phyloP scores from a whole-genome alignment of 2,113 vertebrate species.

The Odocoileus hemionus region DNA sequence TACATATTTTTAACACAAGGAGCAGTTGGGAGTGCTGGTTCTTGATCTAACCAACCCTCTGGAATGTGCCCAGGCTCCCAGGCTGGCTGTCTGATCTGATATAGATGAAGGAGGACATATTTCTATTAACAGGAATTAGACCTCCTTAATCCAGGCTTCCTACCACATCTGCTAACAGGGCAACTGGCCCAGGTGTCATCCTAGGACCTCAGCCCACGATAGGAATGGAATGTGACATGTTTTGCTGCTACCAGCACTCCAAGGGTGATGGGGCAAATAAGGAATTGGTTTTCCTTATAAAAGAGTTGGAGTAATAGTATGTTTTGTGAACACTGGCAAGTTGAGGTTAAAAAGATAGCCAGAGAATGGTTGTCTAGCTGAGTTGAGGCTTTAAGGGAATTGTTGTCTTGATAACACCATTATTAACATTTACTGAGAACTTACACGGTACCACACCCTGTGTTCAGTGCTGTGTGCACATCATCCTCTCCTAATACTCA shows the following conservation, averaged over 20 bases:
- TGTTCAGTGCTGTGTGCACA: not conserved
- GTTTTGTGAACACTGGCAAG: not conserved
- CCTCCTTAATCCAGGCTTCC: not conserved
- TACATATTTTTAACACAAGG: not conserved
- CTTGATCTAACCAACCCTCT: not conserved
- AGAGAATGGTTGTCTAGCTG: not conserved
- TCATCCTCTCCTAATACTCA: not conserved
- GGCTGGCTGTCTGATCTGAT: not conserved
- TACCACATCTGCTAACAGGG: not conserved
- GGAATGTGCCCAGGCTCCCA: not conserved
- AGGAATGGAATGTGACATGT: not conserved
- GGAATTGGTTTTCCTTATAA: not conserved
- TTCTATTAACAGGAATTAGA: not conserved
- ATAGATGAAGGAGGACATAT: not conserved
- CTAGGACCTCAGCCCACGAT: not conserved
- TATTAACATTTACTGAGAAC: not conserved
- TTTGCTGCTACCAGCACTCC: not conserved
- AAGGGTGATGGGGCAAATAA: not conserved
- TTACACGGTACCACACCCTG: not conserved
- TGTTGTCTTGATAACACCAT: not conserved
- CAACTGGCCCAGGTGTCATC: not conserved
- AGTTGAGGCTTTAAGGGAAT: not conserved
- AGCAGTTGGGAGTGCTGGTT: not conserved
- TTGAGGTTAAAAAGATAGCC: not conserved
- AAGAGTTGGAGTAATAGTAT: not conserved